These are phyloP conservation scores for Phoxinus phoxinus DNA, from an alignment of 2,113 vertebrate genomes.

Conservation along the genomic window DNA sequence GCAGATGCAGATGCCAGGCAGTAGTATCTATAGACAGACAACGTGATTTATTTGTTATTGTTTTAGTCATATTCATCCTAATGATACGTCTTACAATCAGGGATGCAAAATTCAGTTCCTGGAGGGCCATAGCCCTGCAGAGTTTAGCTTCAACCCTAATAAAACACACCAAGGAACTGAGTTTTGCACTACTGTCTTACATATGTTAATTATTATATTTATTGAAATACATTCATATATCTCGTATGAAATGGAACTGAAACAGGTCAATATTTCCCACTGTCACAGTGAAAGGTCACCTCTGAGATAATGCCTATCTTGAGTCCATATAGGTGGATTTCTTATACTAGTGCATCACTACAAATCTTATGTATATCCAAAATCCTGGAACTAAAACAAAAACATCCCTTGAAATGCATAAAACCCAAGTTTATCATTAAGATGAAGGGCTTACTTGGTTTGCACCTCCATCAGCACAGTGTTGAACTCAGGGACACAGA, in stretches of 20 bases:
- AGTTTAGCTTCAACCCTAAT: too few species aligned
- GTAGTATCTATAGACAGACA: constrained; percentile 85
- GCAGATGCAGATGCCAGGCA: constrained; percentile 92
- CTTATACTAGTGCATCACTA: neutral
- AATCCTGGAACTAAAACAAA: neutral
- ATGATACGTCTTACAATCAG: too few species aligned
- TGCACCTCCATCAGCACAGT: constrained; percentile 93
- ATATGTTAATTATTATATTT: neutral
- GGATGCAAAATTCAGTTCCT: too few species aligned
- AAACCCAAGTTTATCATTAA: too few species aligned
- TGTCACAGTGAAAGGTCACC: neutral
- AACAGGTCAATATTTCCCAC: neutral
- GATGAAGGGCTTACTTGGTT: constrained; percentile 81
- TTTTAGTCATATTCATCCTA: neutral
- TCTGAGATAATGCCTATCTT: neutral
- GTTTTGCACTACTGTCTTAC: neutral
- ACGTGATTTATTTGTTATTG: neutral
- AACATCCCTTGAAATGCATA: neutral
- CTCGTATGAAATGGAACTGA: neutral
- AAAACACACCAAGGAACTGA: too few species aligned
- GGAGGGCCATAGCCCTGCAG: too few species aligned
- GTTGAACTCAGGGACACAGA: constrained; percentile 89
- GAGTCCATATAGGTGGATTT: neutral
- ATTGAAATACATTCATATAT: neutral
- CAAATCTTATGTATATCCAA: neutral